Conservation (phyloP, 1,140 invertebrate genomes). For the Sycobia sp. region DNA sequence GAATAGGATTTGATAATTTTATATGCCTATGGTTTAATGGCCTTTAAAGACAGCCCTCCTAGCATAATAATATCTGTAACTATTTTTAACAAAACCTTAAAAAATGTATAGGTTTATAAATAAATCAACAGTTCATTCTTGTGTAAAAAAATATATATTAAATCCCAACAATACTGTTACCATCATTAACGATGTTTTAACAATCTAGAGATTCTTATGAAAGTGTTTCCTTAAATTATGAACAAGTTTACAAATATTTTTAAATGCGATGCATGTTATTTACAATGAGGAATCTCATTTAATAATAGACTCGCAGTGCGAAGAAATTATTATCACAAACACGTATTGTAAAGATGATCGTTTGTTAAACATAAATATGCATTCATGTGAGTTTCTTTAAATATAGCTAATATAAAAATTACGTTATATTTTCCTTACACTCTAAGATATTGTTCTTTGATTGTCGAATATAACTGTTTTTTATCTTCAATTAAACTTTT, state of each 20-base stretch:
- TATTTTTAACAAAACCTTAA: no score
- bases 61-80: no score
- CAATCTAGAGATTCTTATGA: slow-evolving; percentile 29
- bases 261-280: slow-evolving; percentile 28
- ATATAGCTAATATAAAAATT: slow-evolving; percentile 26
- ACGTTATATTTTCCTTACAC: slow-evolving; percentile 18
- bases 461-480: slow-evolving; percentile 20
- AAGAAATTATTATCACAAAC: slow-evolving; percentile 32
- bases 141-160: slow-evolving; percentile 30
- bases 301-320: slow-evolving; percentile 18
- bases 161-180: slow-evolving; percentile 33
- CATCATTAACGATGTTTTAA: slow-evolving; percentile 18
- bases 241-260: slow-evolving; percentile 17
- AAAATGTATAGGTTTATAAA: no score
- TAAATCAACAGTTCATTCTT: slow-evolving; percentile 6
- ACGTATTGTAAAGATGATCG: slow-evolving; percentile 19
- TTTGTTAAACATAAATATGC: slow-evolving; percentile 27
- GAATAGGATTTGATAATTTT: no score
- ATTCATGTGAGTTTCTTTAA: slow-evolving; percentile 1
- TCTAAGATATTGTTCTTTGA: slow-evolving; percentile 30
- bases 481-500: slow-evolving; percentile 8
- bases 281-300: slow-evolving; percentile 34
- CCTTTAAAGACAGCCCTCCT: no score
- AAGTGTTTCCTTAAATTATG: slow-evolving; percentile 21
- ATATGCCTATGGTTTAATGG: no score